Evolutionary conservation across 2,797 vertebrate species (phyloP), one percentile per base, ranked within the genome.

Genomic region (Acanthurus leucopareius): DNA sequence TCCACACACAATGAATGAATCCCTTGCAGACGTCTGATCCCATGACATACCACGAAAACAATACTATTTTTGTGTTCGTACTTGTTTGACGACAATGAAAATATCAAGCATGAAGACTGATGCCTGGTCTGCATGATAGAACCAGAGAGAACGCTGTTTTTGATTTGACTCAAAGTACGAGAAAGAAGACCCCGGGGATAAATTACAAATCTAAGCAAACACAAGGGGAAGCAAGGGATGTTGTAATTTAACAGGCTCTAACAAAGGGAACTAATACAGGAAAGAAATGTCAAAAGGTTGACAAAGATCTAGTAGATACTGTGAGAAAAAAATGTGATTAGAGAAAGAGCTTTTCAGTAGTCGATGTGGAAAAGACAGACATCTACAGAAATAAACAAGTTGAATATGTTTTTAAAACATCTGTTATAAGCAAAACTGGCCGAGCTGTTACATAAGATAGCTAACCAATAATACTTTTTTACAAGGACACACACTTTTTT

Each of bases 121-220:
- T 60, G 42, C 83, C 74, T 79, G 75, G 42, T 73, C 65, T 74
- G 75, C 68, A 62, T 54, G 59, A 77, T 17, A 53, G 61, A 49
- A 45, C 40, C 40, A 8, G 13, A 51, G 59, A 51, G 19, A 67
- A 59, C 20, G 32, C 28, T 60, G 69, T 80, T 83, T 65, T 63
- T 69, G 67, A 67, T 86, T 69, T 73, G 9, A 65, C n/a, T 79
- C 20, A 64, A 57, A 75, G 74, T 15, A 75, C 60, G 78, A 74
- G 84, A 87, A 79, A 85, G 77, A 85, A 82, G 74, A 66, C 59
- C 69, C 20, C 5, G 62, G 73, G 79, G 82, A 80, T 38, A 78
- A 86, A 82, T 35, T 68, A 8, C 8, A 48, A 81, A 81, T 79
- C 62, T 74, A 86, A 83, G 64, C 49, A 86, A 83, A 80, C 59